A percentile compares a stretch with the other conserved stretches of the same genome.
Evolutionary conservation across 2,888 invertebrate genomes (phyloP).

Genomic region (Odontothrips loti): DNA sequence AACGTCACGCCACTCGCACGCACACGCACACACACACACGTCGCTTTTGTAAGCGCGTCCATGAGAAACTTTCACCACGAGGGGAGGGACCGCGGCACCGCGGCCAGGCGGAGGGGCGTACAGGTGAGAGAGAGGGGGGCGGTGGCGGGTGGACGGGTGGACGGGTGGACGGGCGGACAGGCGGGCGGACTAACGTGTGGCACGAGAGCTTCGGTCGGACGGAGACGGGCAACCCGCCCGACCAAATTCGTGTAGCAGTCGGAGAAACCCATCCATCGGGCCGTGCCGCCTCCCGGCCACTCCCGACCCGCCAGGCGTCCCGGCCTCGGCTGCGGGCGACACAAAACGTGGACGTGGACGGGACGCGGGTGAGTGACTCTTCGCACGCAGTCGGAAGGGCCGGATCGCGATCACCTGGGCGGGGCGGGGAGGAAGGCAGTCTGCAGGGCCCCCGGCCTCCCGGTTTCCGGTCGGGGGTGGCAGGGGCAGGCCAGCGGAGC

Average conservation of each 20-base stretch:
- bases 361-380: neutral
- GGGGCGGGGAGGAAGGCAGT: too few species aligned
- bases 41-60: constrained; percentile 4
- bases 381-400: too few species aligned
- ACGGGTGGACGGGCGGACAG: neutral
- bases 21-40: neutral
- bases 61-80: constrained; percentile 9
- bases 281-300: neutral
- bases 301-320: neutral
- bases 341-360: neutral
- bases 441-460: neutral
- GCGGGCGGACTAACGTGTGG: neutral
- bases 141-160: neutral
- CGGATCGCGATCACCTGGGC: too few species aligned
- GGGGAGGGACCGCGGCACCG: neutral
- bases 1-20: neutral
- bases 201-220: neutral
- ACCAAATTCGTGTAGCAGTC: neutral
- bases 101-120: too few species aligned
- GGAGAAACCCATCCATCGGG: constrained; percentile 21
- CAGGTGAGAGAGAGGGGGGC: neutral
- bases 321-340: neutral
- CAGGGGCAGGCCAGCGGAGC: too few species aligned
- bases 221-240: neutral
- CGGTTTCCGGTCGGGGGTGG: too few species aligned